Base-by-base conservation (phyloP, 1,140 invertebrate genomes). In the Parasteatoda tepidariorum region DNA sequence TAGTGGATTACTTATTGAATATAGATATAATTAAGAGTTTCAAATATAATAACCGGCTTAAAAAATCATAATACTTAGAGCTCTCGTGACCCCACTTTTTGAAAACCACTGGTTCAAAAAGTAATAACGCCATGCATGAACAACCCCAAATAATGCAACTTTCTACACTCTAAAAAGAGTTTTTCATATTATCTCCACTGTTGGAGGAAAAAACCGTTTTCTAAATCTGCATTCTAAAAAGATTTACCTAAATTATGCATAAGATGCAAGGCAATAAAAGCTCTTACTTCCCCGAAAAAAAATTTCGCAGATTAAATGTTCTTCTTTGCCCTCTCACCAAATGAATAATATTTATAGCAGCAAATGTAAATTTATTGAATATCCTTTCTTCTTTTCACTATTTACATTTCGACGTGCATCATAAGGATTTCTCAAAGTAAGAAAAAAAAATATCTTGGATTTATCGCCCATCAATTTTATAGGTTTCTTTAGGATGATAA, bases 401-500 rank as follows among this genome's bases (percentile, higher is more conserved):
- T 48, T 48, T 48, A 18, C 38, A 48, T 48, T 48, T 48, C 4
- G 18, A 18, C 9, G 18, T 48, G 18, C 18, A 13, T 48, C 38
- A 18, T 13, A 4, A 48, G 18, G 38, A 48, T 48, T 48, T 48
- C 18, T 41, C 38, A 9, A 9, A 48, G 18, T 18, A 18, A 48
- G 18, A 48, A 48, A 48, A 48, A 18, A 41, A 41, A 18, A 48
- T 13, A 18, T 48, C 18, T 18, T 48, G 9, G 24, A 66, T 66
- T 66, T 31, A 66, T 66, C 15, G 28, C 4, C 62, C 62, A 66
- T 33, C 28, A 66, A 30, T n/a, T 66, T 66, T 33, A 66, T 66
- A 66, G 57, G 57, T 28, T 30, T 18, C 22, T 30, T 28, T 13
- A 11, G 7, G 18, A 34, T 33, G 31, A 66, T 66, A 75, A 61